Percentiles rank a stretch among this genome's conserved stretches.
Evolutionary conservation across 2,797 vertebrate species (phyloP).

Genomic region (Acomys russatus): DNA sequence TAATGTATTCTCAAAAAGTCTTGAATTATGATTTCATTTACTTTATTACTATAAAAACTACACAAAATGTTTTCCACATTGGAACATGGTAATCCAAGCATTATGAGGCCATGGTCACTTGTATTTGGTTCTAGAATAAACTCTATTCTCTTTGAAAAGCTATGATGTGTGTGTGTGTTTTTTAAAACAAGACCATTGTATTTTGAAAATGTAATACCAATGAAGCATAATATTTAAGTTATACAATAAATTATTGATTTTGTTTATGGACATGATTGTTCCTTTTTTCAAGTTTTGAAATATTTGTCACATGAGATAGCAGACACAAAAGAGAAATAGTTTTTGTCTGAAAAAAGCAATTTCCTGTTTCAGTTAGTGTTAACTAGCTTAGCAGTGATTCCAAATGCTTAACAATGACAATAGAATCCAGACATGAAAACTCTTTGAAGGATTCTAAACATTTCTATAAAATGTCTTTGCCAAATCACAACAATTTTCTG

Average conservation of each 20-base stretch:
- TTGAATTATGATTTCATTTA: neutral
- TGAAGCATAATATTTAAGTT: neutral
- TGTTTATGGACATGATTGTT: neutral
- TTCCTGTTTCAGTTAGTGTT: conserved; percentile 70
- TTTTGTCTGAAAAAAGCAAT: conserved; percentile 48
- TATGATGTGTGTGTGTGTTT: neutral
- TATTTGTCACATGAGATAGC: neutral
- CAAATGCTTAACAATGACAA: conserved; percentile 60
- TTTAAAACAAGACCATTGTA: neutral
- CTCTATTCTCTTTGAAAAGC: neutral
- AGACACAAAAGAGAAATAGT: conserved; percentile 47
- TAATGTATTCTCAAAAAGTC: neutral
- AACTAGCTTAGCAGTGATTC: conserved; percentile 43
- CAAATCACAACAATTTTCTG: conserved; percentile 66
- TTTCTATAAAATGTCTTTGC: conserved; percentile 64
- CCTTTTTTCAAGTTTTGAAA: conserved; percentile 38
- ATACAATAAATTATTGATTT: neutral
- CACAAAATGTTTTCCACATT: neutral
- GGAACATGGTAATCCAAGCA: neutral
- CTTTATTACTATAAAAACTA: neutral
- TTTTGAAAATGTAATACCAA: neutral
- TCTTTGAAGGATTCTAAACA: conserved; percentile 57
- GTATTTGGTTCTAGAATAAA: neutral
- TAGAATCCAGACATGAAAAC: conserved; percentile 47
- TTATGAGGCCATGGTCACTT: neutral